Percentiles rank a stretch among this genome's conserved stretches.
phyloP scores from a whole-genome alignment of 2,113 vertebrate species.

The Notothenia coriiceps region DNA sequence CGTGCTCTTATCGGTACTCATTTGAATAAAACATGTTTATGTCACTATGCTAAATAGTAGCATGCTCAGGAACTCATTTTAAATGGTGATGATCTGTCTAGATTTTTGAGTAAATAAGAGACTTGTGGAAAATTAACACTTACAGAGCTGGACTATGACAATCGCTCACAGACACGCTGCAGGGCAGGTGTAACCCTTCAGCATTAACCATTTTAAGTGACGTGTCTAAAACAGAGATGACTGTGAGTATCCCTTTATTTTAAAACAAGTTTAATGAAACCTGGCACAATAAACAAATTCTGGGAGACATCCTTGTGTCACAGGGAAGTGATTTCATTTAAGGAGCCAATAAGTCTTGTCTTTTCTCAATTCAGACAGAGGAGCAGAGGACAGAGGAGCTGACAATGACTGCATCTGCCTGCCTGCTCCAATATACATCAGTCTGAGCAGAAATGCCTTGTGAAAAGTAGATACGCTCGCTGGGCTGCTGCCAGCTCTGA shows the following conservation, averaged over 20 bases:
- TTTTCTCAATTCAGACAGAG: conserved; percentile 52
- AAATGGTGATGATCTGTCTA: conserved; percentile 56
- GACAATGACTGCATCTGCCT: conserved; percentile 55
- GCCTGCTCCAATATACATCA: conserved; percentile 60
- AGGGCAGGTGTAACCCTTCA: conserved; percentile 46
- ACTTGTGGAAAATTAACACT: conserved; percentile 34
- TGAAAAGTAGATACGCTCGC: conserved; percentile 55
- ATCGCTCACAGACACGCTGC: conserved; percentile 11
- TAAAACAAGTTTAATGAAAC: conserved; percentile 36
- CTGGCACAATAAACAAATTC: conserved; percentile 40
- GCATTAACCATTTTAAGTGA: conserved; percentile 20
- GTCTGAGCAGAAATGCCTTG: conserved; percentile 54
- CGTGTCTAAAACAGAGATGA: conserved; percentile 16
- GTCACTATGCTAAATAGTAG: conserved; percentile 53
- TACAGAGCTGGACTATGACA: conserved; percentile 27
- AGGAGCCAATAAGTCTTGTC: conserved; percentile 38
- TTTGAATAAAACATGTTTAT: conserved; percentile 73
- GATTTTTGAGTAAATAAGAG: conserved; percentile 41
- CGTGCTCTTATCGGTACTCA: conserved; percentile 53
- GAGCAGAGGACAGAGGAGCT: conserved; percentile 53
- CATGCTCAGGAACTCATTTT: conserved; percentile 45
- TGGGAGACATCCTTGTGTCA: conserved; percentile 29
- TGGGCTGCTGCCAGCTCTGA: conserved; percentile 64
- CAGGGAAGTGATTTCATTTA: conserved; percentile 45
- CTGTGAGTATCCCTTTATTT: conserved; percentile 13